Conservation (phyloP, 2,888 invertebrate species). For the Drosophila acutilabella region DNA sequence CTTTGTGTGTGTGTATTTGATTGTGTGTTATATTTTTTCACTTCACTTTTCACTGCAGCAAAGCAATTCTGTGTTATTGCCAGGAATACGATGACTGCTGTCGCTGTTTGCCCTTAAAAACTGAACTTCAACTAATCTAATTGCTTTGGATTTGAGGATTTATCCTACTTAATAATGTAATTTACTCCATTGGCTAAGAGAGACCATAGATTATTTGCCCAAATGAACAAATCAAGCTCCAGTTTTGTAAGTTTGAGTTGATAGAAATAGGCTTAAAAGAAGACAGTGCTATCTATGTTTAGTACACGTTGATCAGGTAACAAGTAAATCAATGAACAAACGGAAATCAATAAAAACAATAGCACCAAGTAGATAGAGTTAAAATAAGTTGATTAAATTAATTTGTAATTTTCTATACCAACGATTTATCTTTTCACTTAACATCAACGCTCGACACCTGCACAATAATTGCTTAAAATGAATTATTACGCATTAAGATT, state of each 20-base stretch:
- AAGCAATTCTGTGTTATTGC: slow-evolving; percentile 58
- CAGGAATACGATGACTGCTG: slow-evolving; percentile 33
- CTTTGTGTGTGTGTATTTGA: slow-evolving; percentile 14
- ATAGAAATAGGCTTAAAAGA: background rate
- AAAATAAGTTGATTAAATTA: slow-evolving; percentile 7
- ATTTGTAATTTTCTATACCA: slow-evolving; percentile 9
- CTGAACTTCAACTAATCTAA: slow-evolving; percentile 42
- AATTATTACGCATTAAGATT: slow-evolving; percentile 70
- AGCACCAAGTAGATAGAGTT: background rate
- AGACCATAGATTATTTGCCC: slow-evolving; percentile 19
- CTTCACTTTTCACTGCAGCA: slow-evolving; percentile 44
- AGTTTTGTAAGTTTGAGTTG: background rate
- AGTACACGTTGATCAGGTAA: too few relatives aligned
- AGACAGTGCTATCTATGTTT: too few relatives aligned
- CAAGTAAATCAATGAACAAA: too few relatives aligned
- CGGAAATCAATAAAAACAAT: too few relatives aligned
- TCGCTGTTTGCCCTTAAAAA: slow-evolving; percentile 29
- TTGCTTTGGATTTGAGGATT: slow-evolving; percentile 50
- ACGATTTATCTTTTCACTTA: slow-evolving; percentile 45
- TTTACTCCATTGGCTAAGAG: slow-evolving; percentile 16
- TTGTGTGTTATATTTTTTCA: slow-evolving; percentile 45
- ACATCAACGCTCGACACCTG: slow-evolving; percentile 35
- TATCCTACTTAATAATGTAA: slow-evolving; percentile 31
- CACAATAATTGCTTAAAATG: slow-evolving; percentile 54
- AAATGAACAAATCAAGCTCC: slow-evolving; percentile 12